Conservation (phyloP, 2,888 invertebrate genomes). For the Orchesellides sinensis region DNA sequence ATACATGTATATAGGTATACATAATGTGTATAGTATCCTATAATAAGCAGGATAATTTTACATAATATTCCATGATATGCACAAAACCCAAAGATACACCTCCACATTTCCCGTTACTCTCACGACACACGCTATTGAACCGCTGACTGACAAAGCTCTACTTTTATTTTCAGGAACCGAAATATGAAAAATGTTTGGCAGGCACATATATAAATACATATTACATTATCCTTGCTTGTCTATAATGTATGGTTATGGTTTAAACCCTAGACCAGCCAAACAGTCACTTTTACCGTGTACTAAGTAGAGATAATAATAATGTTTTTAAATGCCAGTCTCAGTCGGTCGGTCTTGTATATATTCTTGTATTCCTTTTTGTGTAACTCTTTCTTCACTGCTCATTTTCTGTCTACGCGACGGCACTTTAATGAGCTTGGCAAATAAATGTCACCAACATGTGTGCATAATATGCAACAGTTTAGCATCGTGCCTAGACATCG, state of each 20-base stretch:
- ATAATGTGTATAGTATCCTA: neutral
- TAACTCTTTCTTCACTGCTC: too few species aligned
- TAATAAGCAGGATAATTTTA: neutral
- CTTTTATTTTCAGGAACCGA: neutral
- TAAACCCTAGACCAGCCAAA: too few species aligned
- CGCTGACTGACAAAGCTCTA: neutral
- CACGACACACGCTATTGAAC: neutral
- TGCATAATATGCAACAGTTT: slow-evolving; percentile 27
- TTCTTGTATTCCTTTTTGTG: too few species aligned
- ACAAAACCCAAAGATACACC: neutral
- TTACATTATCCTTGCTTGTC: too few species aligned
- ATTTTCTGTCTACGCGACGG: too few species aligned
- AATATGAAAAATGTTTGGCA: neutral
- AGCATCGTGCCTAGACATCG: neutral
- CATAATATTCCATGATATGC: neutral
- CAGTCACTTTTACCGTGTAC: too few species aligned
- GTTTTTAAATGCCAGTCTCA: slow-evolving; percentile 4
- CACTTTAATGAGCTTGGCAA: slow-evolving; percentile 24
- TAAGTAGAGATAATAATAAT: neutral
- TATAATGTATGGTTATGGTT: too few species aligned
- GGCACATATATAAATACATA: neutral
- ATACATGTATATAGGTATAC: neutral
- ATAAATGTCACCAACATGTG: slow-evolving; percentile 20
- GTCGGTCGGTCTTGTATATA: neutral
- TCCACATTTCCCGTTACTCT: slow-evolving; percentile 11